Conservation (phyloP, 2,113 vertebrate species). For the Cephalopholis sonnerati region DNA sequence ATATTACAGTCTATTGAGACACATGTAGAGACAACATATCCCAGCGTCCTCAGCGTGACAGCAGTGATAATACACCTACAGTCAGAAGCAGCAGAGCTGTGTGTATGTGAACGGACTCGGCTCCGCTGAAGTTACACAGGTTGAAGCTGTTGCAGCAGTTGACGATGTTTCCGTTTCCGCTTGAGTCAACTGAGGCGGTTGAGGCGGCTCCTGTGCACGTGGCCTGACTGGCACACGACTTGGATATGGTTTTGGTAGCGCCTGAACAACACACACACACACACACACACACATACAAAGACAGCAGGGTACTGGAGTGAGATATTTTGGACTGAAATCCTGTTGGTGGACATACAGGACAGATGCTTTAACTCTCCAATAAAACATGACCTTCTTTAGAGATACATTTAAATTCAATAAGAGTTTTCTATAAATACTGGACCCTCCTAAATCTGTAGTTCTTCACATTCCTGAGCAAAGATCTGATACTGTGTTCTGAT, state of each 20-base stretch:
- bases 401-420: not conserved
- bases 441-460: not conserved
- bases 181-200: constrained; percentile 13
- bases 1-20: not conserved
- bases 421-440: not conserved
- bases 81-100: constrained; percentile 50
- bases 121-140: constrained; percentile 77
- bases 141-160: constrained; percentile 71
- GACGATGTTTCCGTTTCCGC: constrained; percentile 70
- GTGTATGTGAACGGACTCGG: constrained; percentile 33
- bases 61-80: constrained; percentile 16
- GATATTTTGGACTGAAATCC: not conserved
- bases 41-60: constrained; percentile 17
- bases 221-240: constrained; percentile 64
- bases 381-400: not conserved
- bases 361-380: too few species aligned
- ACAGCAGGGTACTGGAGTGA: not conserved
- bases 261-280: constrained; percentile 46
- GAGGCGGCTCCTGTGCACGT: constrained; percentile 57
- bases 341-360: too few species aligned
- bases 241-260: constrained; percentile 53
- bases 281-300: constrained; percentile 17
- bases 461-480: not conserved
- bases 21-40: not conserved
- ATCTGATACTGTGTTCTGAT: not conserved